These are phyloP conservation scores for Nannobrachium achirus DNA, from an alignment of 2,113 vertebrate species.

Conservation along the genomic window DNA sequence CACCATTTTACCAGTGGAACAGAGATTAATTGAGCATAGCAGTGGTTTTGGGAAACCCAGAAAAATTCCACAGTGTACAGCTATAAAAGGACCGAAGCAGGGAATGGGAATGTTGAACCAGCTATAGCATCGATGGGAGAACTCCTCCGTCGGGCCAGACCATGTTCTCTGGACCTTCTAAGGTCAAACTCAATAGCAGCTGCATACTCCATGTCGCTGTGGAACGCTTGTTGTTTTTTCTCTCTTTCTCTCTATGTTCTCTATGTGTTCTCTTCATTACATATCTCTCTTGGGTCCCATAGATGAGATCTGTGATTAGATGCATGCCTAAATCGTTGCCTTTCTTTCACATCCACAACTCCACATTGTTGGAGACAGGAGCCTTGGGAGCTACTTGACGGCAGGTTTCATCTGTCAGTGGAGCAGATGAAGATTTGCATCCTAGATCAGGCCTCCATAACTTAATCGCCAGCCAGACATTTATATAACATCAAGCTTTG, in stretches of 20 bases:
- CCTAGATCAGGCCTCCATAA: background rate
- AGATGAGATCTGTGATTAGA: slow-evolving; percentile 53
- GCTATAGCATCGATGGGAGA: slow-evolving; percentile 14
- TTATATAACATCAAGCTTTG: slow-evolving; percentile 57
- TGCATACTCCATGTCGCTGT: slow-evolving; percentile 41
- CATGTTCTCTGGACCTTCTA: slow-evolving; percentile 20
- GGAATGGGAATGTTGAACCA: slow-evolving; percentile 15
- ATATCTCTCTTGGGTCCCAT: slow-evolving; percentile 64
- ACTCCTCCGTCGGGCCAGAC: slow-evolving; percentile 15
- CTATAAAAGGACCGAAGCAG: slow-evolving; percentile 41
- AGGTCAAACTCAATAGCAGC: slow-evolving; percentile 49
- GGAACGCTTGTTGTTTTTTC: slow-evolving; percentile 38
- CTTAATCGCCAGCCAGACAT: slow-evolving; percentile 40
- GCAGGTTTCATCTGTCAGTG: slow-evolving; percentile 21
- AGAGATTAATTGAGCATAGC: slow-evolving; percentile 31
- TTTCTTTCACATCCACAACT: background rate
- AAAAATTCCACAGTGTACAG: slow-evolving; percentile 44
- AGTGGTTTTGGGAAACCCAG: slow-evolving; percentile 15
- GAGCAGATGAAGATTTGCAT: slow-evolving; percentile 35
- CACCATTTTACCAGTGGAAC: slow-evolving; percentile 5
- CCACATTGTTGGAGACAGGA: background rate
- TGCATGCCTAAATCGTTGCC: slow-evolving; percentile 6
- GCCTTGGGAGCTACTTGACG: background rate
- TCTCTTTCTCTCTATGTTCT: background rate
- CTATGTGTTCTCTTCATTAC: slow-evolving; percentile 52